Conservation (phyloP, 2,888 invertebrate genomes). For the Sarcophaga caerulescens region DNA sequence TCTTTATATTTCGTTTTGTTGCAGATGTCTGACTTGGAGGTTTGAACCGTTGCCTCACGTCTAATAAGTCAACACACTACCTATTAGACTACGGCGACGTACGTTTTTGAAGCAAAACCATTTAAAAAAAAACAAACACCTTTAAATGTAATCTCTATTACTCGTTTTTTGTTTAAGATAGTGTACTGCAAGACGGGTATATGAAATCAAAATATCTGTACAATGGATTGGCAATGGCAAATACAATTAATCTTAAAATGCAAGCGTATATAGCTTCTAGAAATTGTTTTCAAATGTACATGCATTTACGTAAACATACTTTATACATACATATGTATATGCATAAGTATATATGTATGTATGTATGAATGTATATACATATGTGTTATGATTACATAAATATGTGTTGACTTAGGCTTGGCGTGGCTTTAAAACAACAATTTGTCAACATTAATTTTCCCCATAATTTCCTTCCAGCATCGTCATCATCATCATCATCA, state of each 20-base stretch:
- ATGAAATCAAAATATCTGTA: background rate
- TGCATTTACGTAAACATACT: too few species aligned
- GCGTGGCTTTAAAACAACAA: slow-evolving; percentile 69
- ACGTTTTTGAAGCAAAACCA: background rate
- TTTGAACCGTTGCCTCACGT: too few species aligned
- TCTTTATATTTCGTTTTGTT: too few species aligned
- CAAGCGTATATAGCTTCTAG: too few species aligned
- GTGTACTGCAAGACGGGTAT: background rate
- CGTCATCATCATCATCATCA: slow-evolving; percentile 34
- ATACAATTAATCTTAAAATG: too few species aligned
- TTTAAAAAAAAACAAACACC: slow-evolving; percentile 4
- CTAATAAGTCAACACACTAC: too few species aligned
- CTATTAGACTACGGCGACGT: too few species aligned
- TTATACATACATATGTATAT: background rate
- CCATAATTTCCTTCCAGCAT: slow-evolving; percentile 71
- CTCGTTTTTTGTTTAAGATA: background rate
- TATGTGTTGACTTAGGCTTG: slow-evolving; percentile 22
- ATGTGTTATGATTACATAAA: background rate
- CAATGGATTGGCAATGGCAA: too few species aligned
- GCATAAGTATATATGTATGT: background rate
- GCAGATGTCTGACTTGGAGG: too few species aligned
- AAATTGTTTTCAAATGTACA: too few species aligned
- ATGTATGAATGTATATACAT: background rate
- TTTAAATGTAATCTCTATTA: slow-evolving; percentile 11
- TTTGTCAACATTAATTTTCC: slow-evolving; percentile 73